Conservation (phyloP, 2,113 vertebrate genomes). For the Monarcha castaneiventris region DNA sequence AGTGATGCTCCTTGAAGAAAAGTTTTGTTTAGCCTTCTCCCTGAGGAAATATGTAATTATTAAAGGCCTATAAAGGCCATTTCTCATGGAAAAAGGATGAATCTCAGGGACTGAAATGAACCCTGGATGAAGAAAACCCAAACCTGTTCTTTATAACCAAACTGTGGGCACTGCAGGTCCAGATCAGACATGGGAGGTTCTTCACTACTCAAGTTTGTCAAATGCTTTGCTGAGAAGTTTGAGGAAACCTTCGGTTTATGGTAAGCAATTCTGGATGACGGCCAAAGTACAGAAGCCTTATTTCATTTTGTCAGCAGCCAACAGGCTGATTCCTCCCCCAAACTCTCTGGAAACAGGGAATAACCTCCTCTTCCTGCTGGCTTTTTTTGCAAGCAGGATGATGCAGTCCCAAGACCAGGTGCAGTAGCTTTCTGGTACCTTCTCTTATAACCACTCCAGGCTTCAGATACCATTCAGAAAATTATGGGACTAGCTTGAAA, state of each 20-base stretch:
- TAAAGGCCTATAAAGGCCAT: neutral
- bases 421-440: neutral
- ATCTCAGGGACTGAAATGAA: neutral
- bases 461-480: neutral
- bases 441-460: neutral
- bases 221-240: neutral
- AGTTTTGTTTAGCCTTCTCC: neutral
- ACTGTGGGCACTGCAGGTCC: neutral
- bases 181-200: neutral
- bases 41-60: neutral
- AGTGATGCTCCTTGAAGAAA: neutral
- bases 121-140: neutral
- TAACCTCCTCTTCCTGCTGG: neutral
- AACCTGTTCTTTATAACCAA: neutral
- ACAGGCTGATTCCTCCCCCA: neutral
- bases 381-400: neutral
- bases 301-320: neutral
- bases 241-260: neutral
- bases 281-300: neutral
- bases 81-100: neutral
- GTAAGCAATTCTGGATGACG: neutral
- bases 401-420: neutral
- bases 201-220: neutral
- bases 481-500: neutral
- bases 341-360: neutral